Base-by-base conservation (phyloP, 1,140 invertebrate species). In the Leptonema lineaticorne region DNA sequence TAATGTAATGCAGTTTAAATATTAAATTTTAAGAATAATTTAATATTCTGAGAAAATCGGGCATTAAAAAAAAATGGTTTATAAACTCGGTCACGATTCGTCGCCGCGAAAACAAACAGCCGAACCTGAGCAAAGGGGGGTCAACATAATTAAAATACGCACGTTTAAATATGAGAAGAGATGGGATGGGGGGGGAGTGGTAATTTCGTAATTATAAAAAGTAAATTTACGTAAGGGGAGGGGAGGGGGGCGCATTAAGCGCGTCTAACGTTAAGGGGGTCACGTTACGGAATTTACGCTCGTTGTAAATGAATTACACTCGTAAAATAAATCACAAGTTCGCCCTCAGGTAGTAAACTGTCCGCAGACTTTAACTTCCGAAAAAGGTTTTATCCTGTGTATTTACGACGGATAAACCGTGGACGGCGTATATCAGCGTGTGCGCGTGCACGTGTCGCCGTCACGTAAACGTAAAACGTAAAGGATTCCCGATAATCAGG, bases 301-400 rank as follows among this genome's bases (percentile, higher is more conserved):
- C 41, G 24, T 18, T 20, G 26, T 62, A 62, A 62, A 62, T 62
- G 29, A 62, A 62, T 62, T 62, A 62, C 59, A 16, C 9, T 24
- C 59, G 46, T 62, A 62, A 62, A 62, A 62, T 62, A 62, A 62
- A 62, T 62, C 59, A 62, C 59, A 24, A 14, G 57, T 59, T 59
- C 57, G 18, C 57, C 57, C 57, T 20, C 8, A 30, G 57, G 59
- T 46, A 62, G 33, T 62, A 62, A 62, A 62, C 11, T 46, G 57
- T 59, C 57, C 57, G 20, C 57, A 29, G 28, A 59, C 57, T n/a
- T 37, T 53, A 53, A 20, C 27, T 53, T 24, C 50, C n/a, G n/a
- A n/a, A 24, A 53, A 48, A 53, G 50, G 50, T 53, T 53, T 53
- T 53, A 53, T 53, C 50, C 50, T 24, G 14, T 41, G 30, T 50